Evolutionary conservation across 2,888 invertebrate genomes (phyloP).

Genomic region (Machimus rusticus): DNA sequence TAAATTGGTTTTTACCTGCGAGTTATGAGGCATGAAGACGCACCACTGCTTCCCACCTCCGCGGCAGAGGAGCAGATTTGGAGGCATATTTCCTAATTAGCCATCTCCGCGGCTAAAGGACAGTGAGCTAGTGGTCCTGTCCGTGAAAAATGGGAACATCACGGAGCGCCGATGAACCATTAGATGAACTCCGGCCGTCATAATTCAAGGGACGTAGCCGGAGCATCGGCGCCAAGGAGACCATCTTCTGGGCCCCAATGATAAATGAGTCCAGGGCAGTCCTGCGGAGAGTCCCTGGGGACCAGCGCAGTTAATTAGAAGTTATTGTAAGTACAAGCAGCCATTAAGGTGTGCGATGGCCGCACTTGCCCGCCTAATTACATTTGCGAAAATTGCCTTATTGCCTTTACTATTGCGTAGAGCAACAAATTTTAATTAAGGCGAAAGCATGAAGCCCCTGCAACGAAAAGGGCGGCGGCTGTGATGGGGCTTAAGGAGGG

Average conservation of each 20-base stretch:
- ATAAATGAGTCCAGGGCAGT: constrained; percentile 19
- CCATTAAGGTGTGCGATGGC: constrained; percentile 38
- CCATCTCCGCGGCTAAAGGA: neutral
- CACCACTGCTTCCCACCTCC: neutral
- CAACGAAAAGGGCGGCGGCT: neutral
- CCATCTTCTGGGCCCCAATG: neutral
- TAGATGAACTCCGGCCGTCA: constrained; percentile 33
- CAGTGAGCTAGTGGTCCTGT: neutral
- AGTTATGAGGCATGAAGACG: neutral
- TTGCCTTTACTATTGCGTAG: constrained; percentile 33
- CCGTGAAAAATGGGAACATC: constrained; percentile 21
- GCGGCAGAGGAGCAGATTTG: neutral
- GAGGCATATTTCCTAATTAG: constrained; percentile 21
- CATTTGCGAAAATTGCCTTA: constrained; percentile 34
- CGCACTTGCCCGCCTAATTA: constrained; percentile 23
- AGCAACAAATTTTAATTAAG: constrained; percentile 34
- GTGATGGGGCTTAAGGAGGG: neutral
- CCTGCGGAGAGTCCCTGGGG: constrained; percentile 26
- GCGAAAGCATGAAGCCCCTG: neutral
- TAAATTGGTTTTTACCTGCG: neutral
- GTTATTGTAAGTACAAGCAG: constrained; percentile 38
- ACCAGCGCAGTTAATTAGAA: constrained; percentile 35
- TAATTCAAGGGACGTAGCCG: constrained; percentile 13
- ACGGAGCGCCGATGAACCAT: constrained; percentile 19
- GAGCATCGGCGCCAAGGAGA: neutral